phyloP scores from a whole-genome alignment of 2,888 invertebrate species.

The Callinectes sapidus region DNA sequence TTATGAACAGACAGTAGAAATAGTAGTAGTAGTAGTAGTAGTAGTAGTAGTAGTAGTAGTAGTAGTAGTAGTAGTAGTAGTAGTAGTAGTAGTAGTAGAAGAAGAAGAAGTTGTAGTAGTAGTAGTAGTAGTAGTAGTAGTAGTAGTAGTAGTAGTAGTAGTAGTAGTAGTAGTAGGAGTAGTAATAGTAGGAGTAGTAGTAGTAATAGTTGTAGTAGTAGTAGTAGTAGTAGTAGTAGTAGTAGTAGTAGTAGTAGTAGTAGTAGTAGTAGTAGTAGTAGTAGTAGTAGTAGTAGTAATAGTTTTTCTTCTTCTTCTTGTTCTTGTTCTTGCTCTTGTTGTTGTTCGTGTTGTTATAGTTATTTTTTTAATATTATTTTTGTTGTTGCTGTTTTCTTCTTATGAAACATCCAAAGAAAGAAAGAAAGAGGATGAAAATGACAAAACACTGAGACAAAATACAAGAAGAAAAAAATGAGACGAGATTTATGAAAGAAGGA shows the following conservation, averaged over 20 bases:
- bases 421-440: not conserved
- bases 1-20: not conserved
- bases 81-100: not conserved
- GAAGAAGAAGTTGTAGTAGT: not conserved
- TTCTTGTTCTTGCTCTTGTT: too few species aligned
- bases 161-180: not conserved
- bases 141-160: not conserved
- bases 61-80: slow-evolving; percentile 19
- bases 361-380: not conserved
- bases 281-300: too few species aligned
- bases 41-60: slow-evolving; percentile 12
- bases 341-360: too few species aligned
- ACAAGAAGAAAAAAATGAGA: not conserved
- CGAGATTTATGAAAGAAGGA: not conserved
- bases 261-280: not conserved
- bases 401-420: not conserved
- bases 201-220: slow-evolving; percentile 7
- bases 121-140: not conserved
- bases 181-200: not conserved
- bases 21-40: not conserved
- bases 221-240: slow-evolving; percentile 29
- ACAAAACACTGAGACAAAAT: not conserved
- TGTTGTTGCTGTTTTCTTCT: not conserved
- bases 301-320: too few species aligned
- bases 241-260: slow-evolving; percentile 21